phyloP scores from a whole-genome alignment of 2,113 vertebrate species.

The Dinomys branickii region DNA sequence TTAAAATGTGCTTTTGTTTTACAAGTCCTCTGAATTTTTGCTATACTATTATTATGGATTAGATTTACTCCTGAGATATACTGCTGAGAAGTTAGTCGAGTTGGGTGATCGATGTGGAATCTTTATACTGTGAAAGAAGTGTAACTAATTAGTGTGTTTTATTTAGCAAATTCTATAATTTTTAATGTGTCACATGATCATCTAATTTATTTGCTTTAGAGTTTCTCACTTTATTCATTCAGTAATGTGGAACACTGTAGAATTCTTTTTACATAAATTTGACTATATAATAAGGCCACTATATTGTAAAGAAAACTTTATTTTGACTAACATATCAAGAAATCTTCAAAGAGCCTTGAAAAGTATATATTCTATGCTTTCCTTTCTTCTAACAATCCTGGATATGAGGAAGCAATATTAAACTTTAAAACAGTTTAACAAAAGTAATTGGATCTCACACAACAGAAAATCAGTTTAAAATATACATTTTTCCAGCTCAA shows the following conservation, averaged over 20 bases:
- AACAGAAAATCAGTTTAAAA: slow-evolving; percentile 68
- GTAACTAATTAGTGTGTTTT: neutral
- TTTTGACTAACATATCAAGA: neutral
- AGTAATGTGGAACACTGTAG: neutral
- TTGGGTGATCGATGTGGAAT: neutral
- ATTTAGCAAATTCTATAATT: neutral
- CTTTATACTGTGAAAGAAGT: neutral
- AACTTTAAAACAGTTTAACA: slow-evolving; percentile 65
- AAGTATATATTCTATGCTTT: neutral
- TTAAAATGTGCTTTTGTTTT: neutral
- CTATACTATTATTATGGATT: neutral
- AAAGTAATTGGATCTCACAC: slow-evolving; percentile 63
- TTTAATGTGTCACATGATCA: neutral
- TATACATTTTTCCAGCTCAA: slow-evolving; percentile 62
- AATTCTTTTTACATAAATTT: slow-evolving; percentile 22
- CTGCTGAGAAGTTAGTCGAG: neutral
- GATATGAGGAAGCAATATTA: slow-evolving; percentile 36
- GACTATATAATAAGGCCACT: neutral
- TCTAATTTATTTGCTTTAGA: slow-evolving; percentile 9
- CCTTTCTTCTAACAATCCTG: slow-evolving; percentile 32
- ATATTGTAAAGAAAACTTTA: slow-evolving; percentile 24
- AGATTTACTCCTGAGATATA: slow-evolving; percentile 27
- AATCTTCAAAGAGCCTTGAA: slow-evolving; percentile 31
- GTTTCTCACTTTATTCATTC: neutral
- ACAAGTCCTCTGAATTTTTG: neutral